Evolutionary conservation across 1,140 invertebrate genomes (phyloP).

Genomic region (Tetragnatha versicolor): DNA sequence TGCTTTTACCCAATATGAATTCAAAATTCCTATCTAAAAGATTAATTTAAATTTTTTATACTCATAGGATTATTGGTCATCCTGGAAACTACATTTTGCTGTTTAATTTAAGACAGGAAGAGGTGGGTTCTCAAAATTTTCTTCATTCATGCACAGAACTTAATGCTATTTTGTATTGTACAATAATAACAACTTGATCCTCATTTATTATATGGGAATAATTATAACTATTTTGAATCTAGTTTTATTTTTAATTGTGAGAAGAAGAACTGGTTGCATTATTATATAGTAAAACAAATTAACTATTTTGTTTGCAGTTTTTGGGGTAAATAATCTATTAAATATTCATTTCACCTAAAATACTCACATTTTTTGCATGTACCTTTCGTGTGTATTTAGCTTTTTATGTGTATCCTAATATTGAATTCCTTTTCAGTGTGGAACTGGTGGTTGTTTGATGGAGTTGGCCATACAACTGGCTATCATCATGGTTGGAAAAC

Average conservation of each 20-base stretch:
- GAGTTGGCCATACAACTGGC: constrained; percentile 74
- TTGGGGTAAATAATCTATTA: too few species aligned
- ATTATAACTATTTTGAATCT: not conserved
- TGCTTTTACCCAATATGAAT: not conserved
- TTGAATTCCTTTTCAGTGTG: constrained; percentile 65
- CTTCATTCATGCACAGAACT: too few species aligned
- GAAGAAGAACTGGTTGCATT: too few species aligned
- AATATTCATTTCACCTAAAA: not conserved
- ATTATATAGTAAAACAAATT: too few species aligned
- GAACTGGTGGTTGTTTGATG: constrained; percentile 72
- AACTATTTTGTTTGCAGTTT: too few species aligned
- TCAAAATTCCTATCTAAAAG: not conserved
- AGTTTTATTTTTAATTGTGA: not conserved
- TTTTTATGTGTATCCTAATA: not conserved
- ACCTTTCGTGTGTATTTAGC: not conserved
- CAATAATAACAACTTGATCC: too few species aligned
- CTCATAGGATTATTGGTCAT: constrained; percentile 72
- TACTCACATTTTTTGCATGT: not conserved
- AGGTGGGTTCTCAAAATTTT: constrained; percentile 70
- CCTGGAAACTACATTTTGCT: constrained; percentile 80
- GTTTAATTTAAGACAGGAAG: constrained; percentile 82
- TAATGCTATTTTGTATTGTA: too few species aligned
- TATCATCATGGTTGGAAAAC: constrained; percentile 77
- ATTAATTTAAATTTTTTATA: not conserved
- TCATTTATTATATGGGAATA: not conserved